A percentile compares a stretch with the other conserved stretches of the same genome.
Conservation (phyloP, 2,797 vertebrate species). For the Chloroceryle inda region DNA sequence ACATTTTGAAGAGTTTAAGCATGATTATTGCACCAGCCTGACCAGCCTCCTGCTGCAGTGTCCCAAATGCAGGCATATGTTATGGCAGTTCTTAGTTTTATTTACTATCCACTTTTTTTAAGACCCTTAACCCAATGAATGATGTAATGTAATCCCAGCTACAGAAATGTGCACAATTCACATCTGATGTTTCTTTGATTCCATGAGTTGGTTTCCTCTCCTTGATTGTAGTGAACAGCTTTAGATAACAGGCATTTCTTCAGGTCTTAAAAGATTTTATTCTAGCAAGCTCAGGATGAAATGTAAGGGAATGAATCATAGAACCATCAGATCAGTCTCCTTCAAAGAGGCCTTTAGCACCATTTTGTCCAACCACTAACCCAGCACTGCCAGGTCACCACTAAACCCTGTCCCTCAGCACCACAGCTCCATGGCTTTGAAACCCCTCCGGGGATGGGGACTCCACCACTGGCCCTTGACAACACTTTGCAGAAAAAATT, state of each 20-base stretch:
- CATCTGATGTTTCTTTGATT: background rate
- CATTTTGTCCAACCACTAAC: too few species aligned
- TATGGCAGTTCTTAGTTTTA: background rate
- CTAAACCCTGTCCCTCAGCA: too few species aligned
- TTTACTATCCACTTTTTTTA: background rate
- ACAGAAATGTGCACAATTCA: accelerated
- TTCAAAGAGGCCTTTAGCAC: too few species aligned
- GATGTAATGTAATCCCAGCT: background rate
- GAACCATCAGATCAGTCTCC: background rate
- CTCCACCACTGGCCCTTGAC: background rate
- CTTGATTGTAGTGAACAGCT: background rate
- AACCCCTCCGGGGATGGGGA: background rate
- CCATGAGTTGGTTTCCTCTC: background rate
- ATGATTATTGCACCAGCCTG: background rate
- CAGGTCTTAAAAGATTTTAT: background rate
- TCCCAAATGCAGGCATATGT: background rate
- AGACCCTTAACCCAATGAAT: background rate
- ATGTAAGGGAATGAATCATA: background rate
- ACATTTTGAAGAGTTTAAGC: background rate
- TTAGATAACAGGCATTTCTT: background rate
- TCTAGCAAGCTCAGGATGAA: background rate
- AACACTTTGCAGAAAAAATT: background rate
- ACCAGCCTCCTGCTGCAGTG: background rate
- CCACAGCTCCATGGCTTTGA: background rate
- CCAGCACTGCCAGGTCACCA: too few species aligned